These are phyloP conservation scores for Platanista minor DNA, from an alignment of 2,113 vertebrate species.

Conservation along the genomic window DNA sequence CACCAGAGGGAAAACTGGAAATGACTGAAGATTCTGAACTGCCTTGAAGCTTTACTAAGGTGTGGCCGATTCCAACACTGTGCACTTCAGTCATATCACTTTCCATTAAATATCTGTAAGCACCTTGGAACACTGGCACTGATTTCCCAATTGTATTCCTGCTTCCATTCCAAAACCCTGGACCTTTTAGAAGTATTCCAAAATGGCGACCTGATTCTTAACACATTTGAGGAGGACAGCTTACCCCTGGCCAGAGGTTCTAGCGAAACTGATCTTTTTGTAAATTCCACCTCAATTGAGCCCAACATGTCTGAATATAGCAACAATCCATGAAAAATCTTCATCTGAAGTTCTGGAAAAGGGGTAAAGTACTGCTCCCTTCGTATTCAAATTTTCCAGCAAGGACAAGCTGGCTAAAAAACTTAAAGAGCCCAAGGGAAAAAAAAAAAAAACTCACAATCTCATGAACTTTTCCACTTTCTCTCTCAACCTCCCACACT, in stretches of 20 bases:
- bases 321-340: neutral
- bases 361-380: neutral
- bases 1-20: neutral
- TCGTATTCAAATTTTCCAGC: neutral
- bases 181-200: neutral
- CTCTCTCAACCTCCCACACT: neutral
- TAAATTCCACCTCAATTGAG: neutral
- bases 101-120: neutral
- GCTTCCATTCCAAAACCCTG: neutral
- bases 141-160: neutral
- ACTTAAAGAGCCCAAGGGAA: neutral
- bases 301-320: neutral
- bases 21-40: neutral
- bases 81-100: neutral
- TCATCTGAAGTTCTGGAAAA: neutral
- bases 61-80: neutral
- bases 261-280: neutral
- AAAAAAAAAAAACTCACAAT: neutral
- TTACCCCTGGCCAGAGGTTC: neutral
- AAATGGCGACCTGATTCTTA: neutral
- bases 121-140: neutral
- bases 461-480: neutral
- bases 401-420: neutral
- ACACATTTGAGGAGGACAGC: neutral
- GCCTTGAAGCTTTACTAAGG: neutral